Evolutionary conservation across 2,113 vertebrate species (phyloP).

Genomic region (Lethenteron camtschaticum): DNA sequence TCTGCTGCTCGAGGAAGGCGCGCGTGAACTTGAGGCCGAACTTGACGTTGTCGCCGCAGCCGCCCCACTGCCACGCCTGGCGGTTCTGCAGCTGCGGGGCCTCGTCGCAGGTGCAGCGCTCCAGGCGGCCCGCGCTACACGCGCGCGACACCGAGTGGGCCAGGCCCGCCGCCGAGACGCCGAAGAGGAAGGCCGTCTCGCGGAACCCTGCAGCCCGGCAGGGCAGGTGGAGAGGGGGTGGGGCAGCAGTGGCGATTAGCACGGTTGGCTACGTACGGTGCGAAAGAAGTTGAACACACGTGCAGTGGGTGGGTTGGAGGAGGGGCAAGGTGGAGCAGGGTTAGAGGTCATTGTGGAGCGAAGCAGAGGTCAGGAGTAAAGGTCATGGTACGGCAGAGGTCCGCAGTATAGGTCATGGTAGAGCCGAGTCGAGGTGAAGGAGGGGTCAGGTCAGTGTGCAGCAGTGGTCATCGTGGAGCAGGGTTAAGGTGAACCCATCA

Average conservation of each 20-base stretch:
- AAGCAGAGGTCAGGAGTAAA: too few species aligned
- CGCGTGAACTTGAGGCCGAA: slow-evolving; percentile 97
- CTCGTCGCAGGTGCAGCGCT: slow-evolving; percentile 91
- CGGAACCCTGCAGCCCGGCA: slow-evolving; percentile 45
- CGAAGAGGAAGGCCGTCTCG: slow-evolving; percentile 83
- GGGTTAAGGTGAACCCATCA: not conserved
- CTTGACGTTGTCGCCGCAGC: slow-evolving; percentile 90
- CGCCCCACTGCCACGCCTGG: slow-evolving; percentile 95
- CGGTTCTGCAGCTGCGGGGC: slow-evolving; percentile 87
- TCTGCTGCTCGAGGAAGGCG: slow-evolving; percentile 51
- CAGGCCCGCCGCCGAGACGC: slow-evolving; percentile 76
- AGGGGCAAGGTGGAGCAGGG: too few species aligned
- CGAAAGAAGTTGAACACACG: too few species aligned
- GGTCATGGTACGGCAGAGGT: too few species aligned
- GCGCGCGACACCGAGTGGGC: slow-evolving; percentile 86
- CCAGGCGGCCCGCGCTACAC: slow-evolving; percentile 80
- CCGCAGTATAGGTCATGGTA: too few species aligned
- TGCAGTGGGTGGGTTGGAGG: too few species aligned
- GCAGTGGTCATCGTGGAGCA: not conserved
- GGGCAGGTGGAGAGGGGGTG: not conserved
- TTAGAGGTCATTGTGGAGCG: too few species aligned
- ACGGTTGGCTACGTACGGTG: too few species aligned
- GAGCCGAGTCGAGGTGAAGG: too few species aligned
- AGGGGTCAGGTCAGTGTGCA: too few species aligned
- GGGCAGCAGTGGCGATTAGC: too few species aligned